These are phyloP conservation scores for Scaptomyza polygonia DNA, from an alignment of 2,888 invertebrate genomes.

Conservation along the genomic window DNA sequence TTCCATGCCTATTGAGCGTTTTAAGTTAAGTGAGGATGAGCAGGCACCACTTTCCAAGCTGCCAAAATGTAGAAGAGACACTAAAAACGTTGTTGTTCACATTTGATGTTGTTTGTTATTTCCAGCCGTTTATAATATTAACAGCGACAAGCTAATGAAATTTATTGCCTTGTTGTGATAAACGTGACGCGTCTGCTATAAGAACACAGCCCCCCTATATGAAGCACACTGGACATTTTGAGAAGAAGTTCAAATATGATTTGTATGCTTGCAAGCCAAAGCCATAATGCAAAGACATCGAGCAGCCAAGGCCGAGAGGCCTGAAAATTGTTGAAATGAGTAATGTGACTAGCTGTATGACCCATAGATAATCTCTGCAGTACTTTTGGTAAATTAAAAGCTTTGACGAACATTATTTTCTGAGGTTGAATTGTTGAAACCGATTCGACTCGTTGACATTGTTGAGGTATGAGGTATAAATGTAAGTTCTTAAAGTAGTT, in stretches of 20 bases:
- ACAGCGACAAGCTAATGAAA: slow-evolving; percentile 58
- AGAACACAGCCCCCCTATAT: slow-evolving; percentile 44
- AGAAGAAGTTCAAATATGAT: slow-evolving; percentile 56
- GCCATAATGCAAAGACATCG: slow-evolving; percentile 12
- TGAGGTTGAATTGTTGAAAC: not conserved
- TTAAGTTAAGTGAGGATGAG: slow-evolving; percentile 50
- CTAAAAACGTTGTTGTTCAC: slow-evolving; percentile 49
- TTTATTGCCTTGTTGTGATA: slow-evolving; percentile 79
- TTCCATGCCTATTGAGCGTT: slow-evolving; percentile 47
- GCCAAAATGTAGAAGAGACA: slow-evolving; percentile 37
- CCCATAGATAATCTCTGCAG: slow-evolving; percentile 2
- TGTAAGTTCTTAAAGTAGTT: too few relatives aligned
- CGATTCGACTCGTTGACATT: not conserved
- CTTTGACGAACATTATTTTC: not conserved
- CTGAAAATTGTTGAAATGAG: slow-evolving; percentile 16
- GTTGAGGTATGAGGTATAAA: too few relatives aligned
- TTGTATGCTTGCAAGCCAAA: slow-evolving; percentile 38
- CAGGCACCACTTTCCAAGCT: slow-evolving; percentile 28
- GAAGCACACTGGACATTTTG: slow-evolving; percentile 40
- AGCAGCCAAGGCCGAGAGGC: slow-evolving; percentile 62
- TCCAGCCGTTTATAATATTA: not conserved
- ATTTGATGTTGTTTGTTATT: slow-evolving; percentile 18
- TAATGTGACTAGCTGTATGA: slow-evolving; percentile 15
- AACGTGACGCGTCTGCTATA: slow-evolving; percentile 63
- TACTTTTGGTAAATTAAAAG: not conserved